Evolutionary conservation across 2,797 vertebrate genomes (phyloP).

Genomic region (Enteromius argenteus): DNA sequence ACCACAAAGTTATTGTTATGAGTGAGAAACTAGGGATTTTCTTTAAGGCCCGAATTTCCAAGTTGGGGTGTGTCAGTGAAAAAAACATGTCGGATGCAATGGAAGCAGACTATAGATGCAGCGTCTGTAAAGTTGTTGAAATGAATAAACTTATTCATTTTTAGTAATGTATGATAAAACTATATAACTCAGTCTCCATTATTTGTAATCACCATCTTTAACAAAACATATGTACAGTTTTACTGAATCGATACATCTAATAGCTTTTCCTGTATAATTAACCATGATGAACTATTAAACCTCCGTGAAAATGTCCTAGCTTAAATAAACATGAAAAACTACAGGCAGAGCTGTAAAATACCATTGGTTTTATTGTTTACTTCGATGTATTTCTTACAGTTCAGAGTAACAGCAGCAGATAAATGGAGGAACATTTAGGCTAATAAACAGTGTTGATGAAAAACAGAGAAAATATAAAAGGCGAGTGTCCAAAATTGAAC

Average conservation of each 20-base stretch:
- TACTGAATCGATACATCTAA: background rate
- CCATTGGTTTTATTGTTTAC: conserved; percentile 33
- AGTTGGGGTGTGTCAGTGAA: too few relatives aligned
- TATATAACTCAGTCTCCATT: too few relatives aligned
- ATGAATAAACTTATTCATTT: too few relatives aligned
- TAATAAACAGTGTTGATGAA: conserved; percentile 46
- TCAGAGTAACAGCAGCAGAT: conserved; percentile 37
- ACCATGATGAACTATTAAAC: background rate
- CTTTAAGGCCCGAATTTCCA: too few relatives aligned
- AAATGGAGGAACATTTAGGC: conserved; percentile 2
- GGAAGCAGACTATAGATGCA: too few relatives aligned
- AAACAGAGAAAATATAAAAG: conserved; percentile 53
- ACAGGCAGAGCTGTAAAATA: conserved; percentile 25
- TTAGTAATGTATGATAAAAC: too few relatives aligned
- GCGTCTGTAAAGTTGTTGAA: too few relatives aligned
- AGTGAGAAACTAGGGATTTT: too few relatives aligned
- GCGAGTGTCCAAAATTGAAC: conserved; percentile 38
- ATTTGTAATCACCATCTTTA: background rate
- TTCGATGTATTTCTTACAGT: background rate
- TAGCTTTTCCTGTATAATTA: background rate
- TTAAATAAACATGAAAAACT: background rate
- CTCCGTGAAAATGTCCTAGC: background rate
- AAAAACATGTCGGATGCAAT: too few relatives aligned
- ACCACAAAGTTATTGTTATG: too few relatives aligned
- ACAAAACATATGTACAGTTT: background rate